Conservation (phyloP, 2,888 invertebrate species). For the Thymelicus acteon region DNA sequence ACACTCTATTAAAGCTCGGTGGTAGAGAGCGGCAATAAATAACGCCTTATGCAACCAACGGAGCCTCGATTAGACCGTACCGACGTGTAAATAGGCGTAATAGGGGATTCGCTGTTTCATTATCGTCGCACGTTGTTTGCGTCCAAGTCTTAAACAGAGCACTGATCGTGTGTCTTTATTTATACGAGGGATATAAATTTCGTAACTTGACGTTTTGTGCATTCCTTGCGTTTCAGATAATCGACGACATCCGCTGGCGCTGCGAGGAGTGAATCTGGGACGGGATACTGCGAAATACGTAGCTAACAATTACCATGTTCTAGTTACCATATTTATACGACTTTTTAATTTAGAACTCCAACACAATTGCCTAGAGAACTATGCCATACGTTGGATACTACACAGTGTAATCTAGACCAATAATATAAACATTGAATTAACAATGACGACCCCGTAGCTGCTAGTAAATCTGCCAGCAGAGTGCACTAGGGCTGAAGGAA, state of each 20-base stretch:
- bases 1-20: constrained; percentile 22
- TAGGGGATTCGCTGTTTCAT: constrained; percentile 32
- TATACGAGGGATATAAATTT: constrained; percentile 33
- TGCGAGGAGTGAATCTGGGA: neutral
- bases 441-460: no score
- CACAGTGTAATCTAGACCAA: no score
- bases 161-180: constrained; percentile 20
- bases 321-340: no score
- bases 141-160: constrained; percentile 20
- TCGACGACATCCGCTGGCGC: constrained; percentile 11
- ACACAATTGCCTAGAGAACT: no score
- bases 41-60: constrained; percentile 34
- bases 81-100: constrained; percentile 35
- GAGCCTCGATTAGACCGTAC: constrained; percentile 23
- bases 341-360: no score
- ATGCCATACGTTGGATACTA: no score
- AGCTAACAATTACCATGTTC: no score
- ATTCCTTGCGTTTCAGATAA: constrained; percentile 25
- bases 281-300: neutral
- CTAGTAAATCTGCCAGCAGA: no score
- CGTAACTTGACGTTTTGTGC: constrained; percentile 31
- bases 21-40: constrained; percentile 28
- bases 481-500: no score
- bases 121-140: constrained; percentile 26
- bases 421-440: no score